These are phyloP conservation scores for Drosophila anomalata DNA, from an alignment of 2,888 invertebrate genomes.

Conservation along the genomic window DNA sequence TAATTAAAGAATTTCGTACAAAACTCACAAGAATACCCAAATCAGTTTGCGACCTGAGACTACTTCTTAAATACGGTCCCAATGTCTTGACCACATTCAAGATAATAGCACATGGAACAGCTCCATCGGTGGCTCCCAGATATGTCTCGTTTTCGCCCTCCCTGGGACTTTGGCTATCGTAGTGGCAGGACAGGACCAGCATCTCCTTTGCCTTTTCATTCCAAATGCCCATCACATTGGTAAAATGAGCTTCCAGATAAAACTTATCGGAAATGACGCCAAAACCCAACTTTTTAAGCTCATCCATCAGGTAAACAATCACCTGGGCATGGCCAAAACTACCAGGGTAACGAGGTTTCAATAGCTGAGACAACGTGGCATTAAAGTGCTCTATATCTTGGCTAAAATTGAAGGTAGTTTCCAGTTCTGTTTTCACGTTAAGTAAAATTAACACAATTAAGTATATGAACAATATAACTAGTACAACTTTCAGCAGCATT, in stretches of 20 bases:
- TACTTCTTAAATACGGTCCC: constrained; percentile 85
- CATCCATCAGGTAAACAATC: constrained; percentile 23
- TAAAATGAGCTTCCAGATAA: constrained; percentile 88
- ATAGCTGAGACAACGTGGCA: constrained; percentile 25
- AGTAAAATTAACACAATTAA: not conserved
- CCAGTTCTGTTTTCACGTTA: not conserved
- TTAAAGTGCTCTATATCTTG: constrained; percentile 48
- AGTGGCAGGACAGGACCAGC: constrained; percentile 94
- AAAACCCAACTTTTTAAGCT: constrained; percentile 44
- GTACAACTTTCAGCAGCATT: not conserved
- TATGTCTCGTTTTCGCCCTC: constrained; percentile 81
- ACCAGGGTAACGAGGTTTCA: constrained; percentile 40
- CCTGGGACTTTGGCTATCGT: constrained; percentile 89
- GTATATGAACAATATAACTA: not conserved
- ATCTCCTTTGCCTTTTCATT: constrained; percentile 90
- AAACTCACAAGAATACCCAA: constrained; percentile 86
- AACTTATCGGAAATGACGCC: constrained; percentile 13
- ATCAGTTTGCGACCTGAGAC: constrained; percentile 73
- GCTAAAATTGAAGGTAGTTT: not conserved
- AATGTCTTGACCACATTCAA: constrained; percentile 91
- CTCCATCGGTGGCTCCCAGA: constrained; percentile 95
- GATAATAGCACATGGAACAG: constrained; percentile 97
- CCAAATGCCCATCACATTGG: constrained; percentile 94
- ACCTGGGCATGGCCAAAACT: constrained; percentile 51
- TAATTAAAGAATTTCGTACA: not conserved